These are phyloP conservation scores for Synergus gifuensis DNA, from an alignment of 2,888 invertebrate genomes.

Conservation along the genomic window DNA sequence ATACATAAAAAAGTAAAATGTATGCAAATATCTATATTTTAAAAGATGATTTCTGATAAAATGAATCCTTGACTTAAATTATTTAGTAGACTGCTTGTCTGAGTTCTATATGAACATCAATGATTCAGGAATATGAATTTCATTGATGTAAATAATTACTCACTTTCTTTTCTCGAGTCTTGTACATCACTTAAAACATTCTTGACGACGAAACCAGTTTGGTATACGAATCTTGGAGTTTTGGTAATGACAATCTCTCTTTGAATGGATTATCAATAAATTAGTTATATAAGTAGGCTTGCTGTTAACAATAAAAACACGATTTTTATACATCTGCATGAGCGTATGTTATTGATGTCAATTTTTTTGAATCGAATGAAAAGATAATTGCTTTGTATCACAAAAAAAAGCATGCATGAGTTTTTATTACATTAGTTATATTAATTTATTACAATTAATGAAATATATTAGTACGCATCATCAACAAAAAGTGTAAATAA, in stretches of 20 bases:
- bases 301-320: neutral
- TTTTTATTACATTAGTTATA: no score
- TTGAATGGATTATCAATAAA: neutral
- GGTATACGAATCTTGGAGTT: neutral
- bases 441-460: no score
- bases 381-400: no score
- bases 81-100: neutral
- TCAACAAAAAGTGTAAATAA: no score
- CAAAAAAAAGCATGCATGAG: no score
- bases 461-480: no score
- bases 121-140: neutral
- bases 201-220: neutral
- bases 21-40: no score
- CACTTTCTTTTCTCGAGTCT: neutral
- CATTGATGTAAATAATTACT: slow-evolving; percentile 9
- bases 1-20: no score
- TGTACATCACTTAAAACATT: neutral
- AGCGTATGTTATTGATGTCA: no score
- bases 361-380: no score
- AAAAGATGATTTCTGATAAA: no score
- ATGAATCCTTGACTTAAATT: neutral
- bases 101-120: neutral
- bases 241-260: neutral
- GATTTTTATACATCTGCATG: neutral
- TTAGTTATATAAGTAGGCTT: neutral